These are phyloP conservation scores for Cyprinodon diabolis DNA, from an alignment of 2,797 vertebrate species.

Conservation along the genomic window DNA sequence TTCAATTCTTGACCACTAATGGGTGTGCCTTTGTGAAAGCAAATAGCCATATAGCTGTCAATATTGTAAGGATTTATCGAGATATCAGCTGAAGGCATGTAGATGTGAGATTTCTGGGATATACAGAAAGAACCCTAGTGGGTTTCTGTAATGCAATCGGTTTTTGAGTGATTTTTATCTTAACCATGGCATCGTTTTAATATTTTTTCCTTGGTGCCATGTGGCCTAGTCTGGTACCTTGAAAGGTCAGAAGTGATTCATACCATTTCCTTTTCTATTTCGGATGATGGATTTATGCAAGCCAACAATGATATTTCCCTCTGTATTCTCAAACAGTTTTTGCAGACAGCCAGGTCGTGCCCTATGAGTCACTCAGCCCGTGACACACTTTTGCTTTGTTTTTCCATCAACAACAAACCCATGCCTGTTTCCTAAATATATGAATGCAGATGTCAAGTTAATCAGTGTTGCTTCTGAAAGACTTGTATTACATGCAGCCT, in stretches of 20 bases:
- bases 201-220: background rate
- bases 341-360: background rate
- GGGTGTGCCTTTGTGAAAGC: constrained; percentile 31
- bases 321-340: background rate
- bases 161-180: background rate
- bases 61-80: constrained; percentile 46
- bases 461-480: background rate
- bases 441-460: background rate
- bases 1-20: constrained; percentile 18
- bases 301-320: background rate
- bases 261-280: background rate
- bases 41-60: constrained; percentile 52
- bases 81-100: constrained; percentile 13
- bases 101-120: constrained; percentile 15
- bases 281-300: background rate
- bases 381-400: background rate
- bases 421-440: background rate
- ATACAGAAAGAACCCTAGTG: background rate
- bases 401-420: background rate
- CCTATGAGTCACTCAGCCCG: background rate
- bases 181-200: constrained; percentile 6
- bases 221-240: background rate
- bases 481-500: background rate
- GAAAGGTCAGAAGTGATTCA: background rate
- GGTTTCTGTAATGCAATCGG: background rate